Percentiles rank a stretch among this genome's conserved stretches.
Conservation (phyloP, 2,113 vertebrate genomes). For the Axis porcinus region DNA sequence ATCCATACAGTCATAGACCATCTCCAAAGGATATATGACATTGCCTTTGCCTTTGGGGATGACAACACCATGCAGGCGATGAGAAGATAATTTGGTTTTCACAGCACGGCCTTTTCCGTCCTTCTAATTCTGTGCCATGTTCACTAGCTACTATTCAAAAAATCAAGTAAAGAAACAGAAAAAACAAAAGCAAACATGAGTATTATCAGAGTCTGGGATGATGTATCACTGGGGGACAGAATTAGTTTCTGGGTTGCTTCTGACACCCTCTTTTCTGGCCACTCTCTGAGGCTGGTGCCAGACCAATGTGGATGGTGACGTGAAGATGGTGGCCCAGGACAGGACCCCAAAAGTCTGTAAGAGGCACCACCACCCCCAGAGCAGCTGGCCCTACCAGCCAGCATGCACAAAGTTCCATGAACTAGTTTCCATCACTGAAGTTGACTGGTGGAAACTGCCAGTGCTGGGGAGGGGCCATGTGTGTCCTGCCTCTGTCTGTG, state of each 20-base stretch:
- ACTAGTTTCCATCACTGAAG: not conserved
- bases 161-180: not conserved
- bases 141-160: not conserved
- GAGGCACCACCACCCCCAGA: not conserved
- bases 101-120: not conserved
- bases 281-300: not conserved
- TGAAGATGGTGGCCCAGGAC: not conserved
- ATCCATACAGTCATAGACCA: rapidly evolving
- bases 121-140: not conserved
- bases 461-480: not conserved
- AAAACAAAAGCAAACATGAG: not conserved
- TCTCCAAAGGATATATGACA: not conserved
- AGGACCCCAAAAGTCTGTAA: not conserved
- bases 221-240: not conserved
- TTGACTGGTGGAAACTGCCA: not conserved
- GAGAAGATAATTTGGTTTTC: not conserved
- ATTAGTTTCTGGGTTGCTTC: not conserved
- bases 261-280: no score
- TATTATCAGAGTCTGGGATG: not conserved
- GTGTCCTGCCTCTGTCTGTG: not conserved
- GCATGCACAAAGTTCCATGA: not conserved
- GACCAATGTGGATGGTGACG: not conserved
- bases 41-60: not conserved
- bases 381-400: not conserved
- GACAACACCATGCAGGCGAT: not conserved